Conservation (phyloP, 2,113 vertebrate species). For the Chauna torquata region DNA sequence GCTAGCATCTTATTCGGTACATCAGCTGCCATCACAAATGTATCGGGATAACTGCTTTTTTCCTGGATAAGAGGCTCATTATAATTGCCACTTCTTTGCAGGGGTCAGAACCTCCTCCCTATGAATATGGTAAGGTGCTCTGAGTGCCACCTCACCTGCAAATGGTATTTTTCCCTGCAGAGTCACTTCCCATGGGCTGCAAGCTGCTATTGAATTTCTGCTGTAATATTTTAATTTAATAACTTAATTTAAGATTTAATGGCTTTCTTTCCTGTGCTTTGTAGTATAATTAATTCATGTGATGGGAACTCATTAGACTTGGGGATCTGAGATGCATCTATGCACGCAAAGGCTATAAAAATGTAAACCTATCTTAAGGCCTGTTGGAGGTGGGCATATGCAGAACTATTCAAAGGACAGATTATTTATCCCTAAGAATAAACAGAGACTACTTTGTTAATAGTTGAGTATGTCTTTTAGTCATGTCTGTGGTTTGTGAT, state of each 20-base stretch:
- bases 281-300: slow-evolving; percentile 46
- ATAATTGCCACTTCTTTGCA: not conserved
- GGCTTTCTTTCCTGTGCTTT: slow-evolving; percentile 20
- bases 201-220: slow-evolving; percentile 28
- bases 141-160: not conserved
- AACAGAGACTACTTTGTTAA: not conserved
- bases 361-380: not conserved
- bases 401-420: not conserved
- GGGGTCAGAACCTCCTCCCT: slow-evolving; percentile 34
- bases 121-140: slow-evolving; percentile 27
- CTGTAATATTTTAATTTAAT: slow-evolving; percentile 46
- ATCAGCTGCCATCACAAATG: slow-evolving; percentile 25
- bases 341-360: not conserved
- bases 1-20: slow-evolving; percentile 31
- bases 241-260: slow-evolving; percentile 52
- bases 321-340: not conserved
- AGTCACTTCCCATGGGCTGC: not conserved
- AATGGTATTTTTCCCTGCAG: slow-evolving; percentile 11
- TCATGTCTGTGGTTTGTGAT: not conserved
- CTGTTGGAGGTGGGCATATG: not conserved
- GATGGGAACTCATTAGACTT: not conserved
- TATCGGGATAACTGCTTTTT: not conserved
- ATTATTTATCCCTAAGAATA: not conserved
- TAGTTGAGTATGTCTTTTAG: not conserved
- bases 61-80: slow-evolving; percentile 4